Evolutionary conservation across 1,140 invertebrate species (phyloP), one percentile per base, ranked within the genome.

Genomic region (Caerostris extrusa): DNA sequence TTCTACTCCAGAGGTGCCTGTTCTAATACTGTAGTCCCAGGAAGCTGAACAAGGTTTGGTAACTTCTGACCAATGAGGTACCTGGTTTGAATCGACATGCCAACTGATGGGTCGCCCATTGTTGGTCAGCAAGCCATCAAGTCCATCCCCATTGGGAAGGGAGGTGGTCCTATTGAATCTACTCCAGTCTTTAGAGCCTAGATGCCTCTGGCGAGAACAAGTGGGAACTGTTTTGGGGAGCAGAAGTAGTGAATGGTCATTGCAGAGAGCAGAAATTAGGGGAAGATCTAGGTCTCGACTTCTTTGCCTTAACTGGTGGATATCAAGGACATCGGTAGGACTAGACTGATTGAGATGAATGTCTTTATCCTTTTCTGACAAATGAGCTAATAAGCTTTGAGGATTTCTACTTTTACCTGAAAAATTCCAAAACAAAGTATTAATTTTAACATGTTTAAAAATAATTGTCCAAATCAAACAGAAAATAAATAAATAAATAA

Each of bases 231-330:
- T 95, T 61, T 95, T 95, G n/a, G 95, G 95, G 0, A 94, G 53
- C 94, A 95, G 94, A 7, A 95, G 88, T 55, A 95, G 93, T 17
- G 98, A 98, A 57, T 97, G 97, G 96, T 99, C 98, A 95, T 98
- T 98, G 96, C 98, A 99, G 85, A 99, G 96, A 5, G 98, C 98
- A 67, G 98, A 98, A 95, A 99, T 98, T 57, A 99, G 96, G 17
- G 98, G 98, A 95, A 99, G 96, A 96, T 98, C 98, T 94, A 98
- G 96, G 95, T 98, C 98, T 94, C 98, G 97, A 96, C 98, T 98
- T 96, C 98, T 98, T 96, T 98, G 98, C 58, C 98, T 96, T 67
- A 98, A 96, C 71, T 97, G 93, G n/a, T 95, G 94, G 61, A 95
- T 67, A 77, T 95, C 95, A 3, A 94, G 50, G 2, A 94, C 67